These are phyloP conservation scores for Episyrphus balteatus DNA, from an alignment of 1,140 invertebrate species.

Conservation along the genomic window DNA sequence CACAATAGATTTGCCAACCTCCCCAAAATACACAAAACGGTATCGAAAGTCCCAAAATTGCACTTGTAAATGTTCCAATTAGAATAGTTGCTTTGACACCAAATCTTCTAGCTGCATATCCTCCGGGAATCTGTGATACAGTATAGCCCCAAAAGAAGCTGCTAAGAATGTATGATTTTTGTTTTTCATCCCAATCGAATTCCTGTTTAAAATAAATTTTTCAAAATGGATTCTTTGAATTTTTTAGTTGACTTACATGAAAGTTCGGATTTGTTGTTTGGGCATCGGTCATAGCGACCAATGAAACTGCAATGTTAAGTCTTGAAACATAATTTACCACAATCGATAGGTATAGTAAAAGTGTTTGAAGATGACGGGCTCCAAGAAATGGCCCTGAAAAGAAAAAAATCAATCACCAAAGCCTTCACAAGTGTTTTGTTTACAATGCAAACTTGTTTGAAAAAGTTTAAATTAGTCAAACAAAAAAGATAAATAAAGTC, in stretches of 20 bases:
- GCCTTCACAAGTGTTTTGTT: too few species aligned
- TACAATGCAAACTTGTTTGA: too few species aligned
- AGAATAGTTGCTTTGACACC: conserved; percentile 45
- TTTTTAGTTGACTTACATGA: conserved; percentile 10
- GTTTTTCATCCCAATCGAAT: conserved; percentile 40
- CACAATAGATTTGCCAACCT: conserved; percentile 48
- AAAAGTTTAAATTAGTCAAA: too few species aligned
- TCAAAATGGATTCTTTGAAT: conserved; percentile 1
- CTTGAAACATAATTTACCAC: conserved; percentile 16
- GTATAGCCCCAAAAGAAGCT: conserved; percentile 56
- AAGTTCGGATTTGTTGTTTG: conserved; percentile 18
- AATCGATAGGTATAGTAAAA: conserved; percentile 24
- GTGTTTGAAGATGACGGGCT: conserved; percentile 24
- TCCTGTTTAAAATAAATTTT: conserved; percentile 26
- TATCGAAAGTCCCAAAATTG: conserved; percentile 34
- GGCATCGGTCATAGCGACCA: conserved; percentile 49
- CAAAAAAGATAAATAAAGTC: too few species aligned
- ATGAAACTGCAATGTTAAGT: conserved; percentile 26
- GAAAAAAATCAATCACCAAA: too few species aligned
- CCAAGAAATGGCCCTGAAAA: conserved; percentile 19
- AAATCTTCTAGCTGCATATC: conserved; percentile 52
- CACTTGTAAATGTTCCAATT: conserved; percentile 32
- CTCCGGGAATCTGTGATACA: conserved; percentile 51
- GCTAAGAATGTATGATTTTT: conserved; percentile 46
- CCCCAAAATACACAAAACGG: conserved; percentile 28